These are phyloP conservation scores for Ormyrus thymus DNA, from an alignment of 2,888 invertebrate genomes.

Conservation along the genomic window DNA sequence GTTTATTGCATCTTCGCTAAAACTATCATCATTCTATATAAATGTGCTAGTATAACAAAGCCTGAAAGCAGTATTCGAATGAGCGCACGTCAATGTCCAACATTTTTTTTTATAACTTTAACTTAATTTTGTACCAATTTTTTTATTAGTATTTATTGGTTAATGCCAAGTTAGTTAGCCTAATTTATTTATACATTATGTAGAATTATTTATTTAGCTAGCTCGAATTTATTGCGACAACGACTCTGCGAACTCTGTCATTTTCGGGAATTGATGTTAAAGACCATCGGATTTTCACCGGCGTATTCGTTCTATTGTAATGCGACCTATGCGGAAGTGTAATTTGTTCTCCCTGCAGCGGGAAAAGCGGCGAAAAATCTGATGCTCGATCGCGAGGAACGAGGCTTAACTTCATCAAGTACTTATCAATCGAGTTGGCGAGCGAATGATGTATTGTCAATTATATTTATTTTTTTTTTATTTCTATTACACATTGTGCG, in stretches of 20 bases:
- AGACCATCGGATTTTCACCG: too few relatives aligned
- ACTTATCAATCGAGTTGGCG: background rate
- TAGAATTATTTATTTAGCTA: constrained; percentile 21
- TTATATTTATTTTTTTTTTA: background rate
- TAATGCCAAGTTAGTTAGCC: constrained; percentile 18
- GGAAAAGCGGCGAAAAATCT: too few relatives aligned
- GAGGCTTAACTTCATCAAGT: constrained; percentile 6
- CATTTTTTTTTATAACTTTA: too few relatives aligned
- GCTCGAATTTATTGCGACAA: constrained; percentile 15
- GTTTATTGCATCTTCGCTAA: background rate
- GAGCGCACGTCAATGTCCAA: constrained; percentile 4
- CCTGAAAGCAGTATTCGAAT: constrained; percentile 35
- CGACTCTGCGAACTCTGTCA: constrained; percentile 15
- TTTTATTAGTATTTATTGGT: constrained; percentile 24
- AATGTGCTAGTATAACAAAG: constrained; percentile 38
- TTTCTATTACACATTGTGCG: too few relatives aligned
- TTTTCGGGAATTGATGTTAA: too few relatives aligned
- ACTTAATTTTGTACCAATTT: too few relatives aligned
- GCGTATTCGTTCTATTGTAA: too few relatives aligned
- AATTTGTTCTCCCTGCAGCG: too few relatives aligned
- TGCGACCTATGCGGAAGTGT: too few relatives aligned
- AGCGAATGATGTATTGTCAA: background rate
- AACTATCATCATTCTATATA: constrained; percentile 6
- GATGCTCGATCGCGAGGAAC: too few relatives aligned
- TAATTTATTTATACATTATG: constrained; percentile 33